Conservation (phyloP, 2,797 vertebrate species). For the Siniperca undulata region DNA sequence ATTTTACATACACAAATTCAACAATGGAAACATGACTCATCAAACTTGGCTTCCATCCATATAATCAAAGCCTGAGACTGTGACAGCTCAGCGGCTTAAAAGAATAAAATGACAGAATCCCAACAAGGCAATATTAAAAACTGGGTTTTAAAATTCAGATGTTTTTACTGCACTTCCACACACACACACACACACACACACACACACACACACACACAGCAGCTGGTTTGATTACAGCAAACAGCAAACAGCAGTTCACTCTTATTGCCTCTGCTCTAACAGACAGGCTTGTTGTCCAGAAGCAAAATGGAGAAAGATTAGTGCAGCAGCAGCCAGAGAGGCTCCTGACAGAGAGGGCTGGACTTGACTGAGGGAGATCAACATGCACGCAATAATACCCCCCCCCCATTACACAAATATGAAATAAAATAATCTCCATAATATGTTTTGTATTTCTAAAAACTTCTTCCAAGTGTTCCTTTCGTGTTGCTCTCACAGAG, state of each 20-base stretch:
- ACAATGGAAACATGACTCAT: constrained; percentile 49
- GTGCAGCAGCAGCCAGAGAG: constrained; percentile 40
- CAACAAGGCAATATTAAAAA: not conserved
- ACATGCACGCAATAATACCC: constrained; percentile 51
- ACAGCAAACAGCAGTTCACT: not conserved
- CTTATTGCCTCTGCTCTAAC: not conserved
- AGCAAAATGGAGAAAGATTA: constrained; percentile 76
- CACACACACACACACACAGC: constrained; percentile 15
- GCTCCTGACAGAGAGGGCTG: constrained; percentile 6
- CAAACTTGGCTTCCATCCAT: constrained; percentile 30
- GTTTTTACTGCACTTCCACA: constrained; percentile 2
- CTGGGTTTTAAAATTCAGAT: not conserved
- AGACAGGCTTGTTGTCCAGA: constrained; percentile 41
- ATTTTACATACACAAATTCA: constrained; percentile 8
- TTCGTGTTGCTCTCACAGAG: no score
- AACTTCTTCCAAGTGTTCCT: not conserved
- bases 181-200: constrained; percentile 37
- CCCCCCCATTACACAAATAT: constrained; percentile 11
- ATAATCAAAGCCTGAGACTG: not conserved
- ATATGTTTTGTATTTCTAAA: rapidly evolving
- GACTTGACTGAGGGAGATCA: constrained; percentile 52
- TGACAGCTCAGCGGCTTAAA: not conserved
- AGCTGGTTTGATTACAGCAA: not conserved
- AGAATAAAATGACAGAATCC: not conserved
- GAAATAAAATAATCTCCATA: not conserved